Evolutionary conservation across 2,797 vertebrate species (phyloP).

Genomic region (Hydrocynus forskahlii): DNA sequence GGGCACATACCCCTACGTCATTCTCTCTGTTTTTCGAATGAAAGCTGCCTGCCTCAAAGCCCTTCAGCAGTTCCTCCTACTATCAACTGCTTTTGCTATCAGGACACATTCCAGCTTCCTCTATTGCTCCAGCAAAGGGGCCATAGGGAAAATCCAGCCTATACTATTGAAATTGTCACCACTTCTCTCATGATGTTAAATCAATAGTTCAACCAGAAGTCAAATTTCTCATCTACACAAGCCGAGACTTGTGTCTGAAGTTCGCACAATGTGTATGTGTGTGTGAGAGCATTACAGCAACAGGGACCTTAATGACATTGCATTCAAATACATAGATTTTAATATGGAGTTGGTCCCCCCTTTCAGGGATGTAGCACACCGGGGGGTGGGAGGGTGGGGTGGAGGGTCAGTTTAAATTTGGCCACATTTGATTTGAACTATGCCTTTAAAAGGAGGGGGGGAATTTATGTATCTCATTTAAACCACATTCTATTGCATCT

Average conservation of each 20-base stretch:
- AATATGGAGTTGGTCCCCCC: no score
- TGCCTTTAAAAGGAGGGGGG: neutral
- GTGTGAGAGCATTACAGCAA: no score
- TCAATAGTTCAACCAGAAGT: neutral
- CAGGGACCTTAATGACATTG: no score
- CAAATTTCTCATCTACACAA: neutral
- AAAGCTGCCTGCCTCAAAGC: conserved; percentile 68
- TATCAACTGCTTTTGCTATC: conserved; percentile 43
- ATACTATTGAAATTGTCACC: no score
- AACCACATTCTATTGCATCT: neutral
- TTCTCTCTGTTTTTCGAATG: conserved; percentile 37
- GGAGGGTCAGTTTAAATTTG: no score
- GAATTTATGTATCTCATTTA: neutral
- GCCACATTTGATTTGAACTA: neutral
- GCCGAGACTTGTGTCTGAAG: no score
- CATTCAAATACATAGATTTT: no score
- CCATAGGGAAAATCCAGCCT: conserved; percentile 37
- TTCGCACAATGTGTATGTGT: no score
- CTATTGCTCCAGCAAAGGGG: conserved; percentile 37
- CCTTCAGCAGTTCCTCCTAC: conserved; percentile 62
- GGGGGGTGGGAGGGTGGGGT: no score
- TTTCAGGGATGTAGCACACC: no score
- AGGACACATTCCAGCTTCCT: conserved; percentile 54
- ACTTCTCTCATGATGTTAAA: neutral
- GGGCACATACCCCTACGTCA: neutral